A percentile compares a stretch with the other conserved stretches of the same genome.
Conservation (phyloP, 2,888 invertebrate genomes). For the Drosophila cracens region DNA sequence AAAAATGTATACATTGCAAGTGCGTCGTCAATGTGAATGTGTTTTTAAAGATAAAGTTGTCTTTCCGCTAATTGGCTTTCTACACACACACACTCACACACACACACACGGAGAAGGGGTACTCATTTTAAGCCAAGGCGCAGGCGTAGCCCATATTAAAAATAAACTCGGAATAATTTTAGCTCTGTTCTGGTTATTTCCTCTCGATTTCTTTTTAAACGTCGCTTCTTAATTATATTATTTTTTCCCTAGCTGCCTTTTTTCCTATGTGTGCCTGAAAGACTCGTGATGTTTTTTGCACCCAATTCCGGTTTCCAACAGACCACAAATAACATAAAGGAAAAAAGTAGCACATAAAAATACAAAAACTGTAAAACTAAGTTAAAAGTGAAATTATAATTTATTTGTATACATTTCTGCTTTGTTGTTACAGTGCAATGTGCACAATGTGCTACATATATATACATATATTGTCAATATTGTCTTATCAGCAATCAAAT, state of each 20-base stretch:
- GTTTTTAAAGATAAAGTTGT: conserved; percentile 6
- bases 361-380: conserved; percentile 35
- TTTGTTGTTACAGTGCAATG: conserved; percentile 10
- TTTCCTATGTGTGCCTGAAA: conserved; percentile 24
- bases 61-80: conserved; percentile 45
- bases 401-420: conserved; percentile 4
- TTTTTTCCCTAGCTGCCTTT: conserved; percentile 42
- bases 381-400: conserved; percentile 52
- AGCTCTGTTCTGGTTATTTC: conserved; percentile 47
- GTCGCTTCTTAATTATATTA: conserved; percentile 25
- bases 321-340: conserved; percentile 5
- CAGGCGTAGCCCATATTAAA: conserved; percentile 42
- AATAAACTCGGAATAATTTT: conserved; percentile 15
- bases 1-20: conserved; percentile 16
- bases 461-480: background rate
- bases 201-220: conserved; percentile 54
- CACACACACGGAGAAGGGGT: background rate
- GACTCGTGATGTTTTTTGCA: conserved; percentile 54
- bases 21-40: conserved; percentile 30
- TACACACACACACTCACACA: background rate
- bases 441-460: conserved; percentile 20
- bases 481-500: conserved; percentile 37
- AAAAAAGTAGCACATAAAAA: conserved; percentile 21
- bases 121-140: conserved; percentile 16
- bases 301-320: conserved; percentile 67